phyloP scores from a whole-genome alignment of 64 coral and sea anemone species.

The Pocillopora verrucosa region DNA sequence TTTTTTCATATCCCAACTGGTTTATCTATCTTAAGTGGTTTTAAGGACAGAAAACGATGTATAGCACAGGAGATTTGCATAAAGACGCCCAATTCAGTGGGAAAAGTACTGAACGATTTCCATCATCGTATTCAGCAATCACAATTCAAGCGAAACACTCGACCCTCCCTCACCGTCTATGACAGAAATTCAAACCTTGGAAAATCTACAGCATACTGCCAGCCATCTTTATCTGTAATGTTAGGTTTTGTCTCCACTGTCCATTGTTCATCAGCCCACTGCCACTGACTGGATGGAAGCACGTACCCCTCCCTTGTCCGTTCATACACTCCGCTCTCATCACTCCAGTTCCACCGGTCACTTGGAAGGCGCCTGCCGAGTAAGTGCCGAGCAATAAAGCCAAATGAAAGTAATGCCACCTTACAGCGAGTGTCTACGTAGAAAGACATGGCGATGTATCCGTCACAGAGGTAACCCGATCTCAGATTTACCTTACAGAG shows the following conservation, averaged over 20 bases:
- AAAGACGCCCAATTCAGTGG: no score
- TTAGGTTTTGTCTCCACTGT: conserved; percentile 73
- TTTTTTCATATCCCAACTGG: no score
- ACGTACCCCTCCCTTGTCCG: conserved; percentile 67
- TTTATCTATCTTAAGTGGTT: no score
- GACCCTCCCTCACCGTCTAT: not conserved
- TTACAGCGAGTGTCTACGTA: not conserved
- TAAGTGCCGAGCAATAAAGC: not conserved
- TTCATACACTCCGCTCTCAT: conserved; percentile 91
- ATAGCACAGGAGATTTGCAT: no score
- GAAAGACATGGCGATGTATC: no score
- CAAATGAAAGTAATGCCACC: not conserved
- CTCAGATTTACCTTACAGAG: no score
- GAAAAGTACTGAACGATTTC: no score
- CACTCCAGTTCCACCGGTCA: conserved; percentile 94
- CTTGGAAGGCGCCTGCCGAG: conserved; percentile 73
- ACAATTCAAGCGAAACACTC: not conserved
- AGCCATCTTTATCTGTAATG: conserved; percentile 85
- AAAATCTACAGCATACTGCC: conserved; percentile 98
- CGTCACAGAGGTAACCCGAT: no score
- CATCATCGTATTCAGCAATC: not conserved
- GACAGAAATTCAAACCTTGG: conserved; percentile 62
- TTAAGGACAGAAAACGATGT: no score
- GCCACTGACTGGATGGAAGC: conserved; percentile 90
- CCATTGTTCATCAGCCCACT: conserved; percentile 89